These are phyloP conservation scores for Melanotaenia parkinsoni DNA, from an alignment of 2,797 vertebrate genomes.

Conservation along the genomic window DNA sequence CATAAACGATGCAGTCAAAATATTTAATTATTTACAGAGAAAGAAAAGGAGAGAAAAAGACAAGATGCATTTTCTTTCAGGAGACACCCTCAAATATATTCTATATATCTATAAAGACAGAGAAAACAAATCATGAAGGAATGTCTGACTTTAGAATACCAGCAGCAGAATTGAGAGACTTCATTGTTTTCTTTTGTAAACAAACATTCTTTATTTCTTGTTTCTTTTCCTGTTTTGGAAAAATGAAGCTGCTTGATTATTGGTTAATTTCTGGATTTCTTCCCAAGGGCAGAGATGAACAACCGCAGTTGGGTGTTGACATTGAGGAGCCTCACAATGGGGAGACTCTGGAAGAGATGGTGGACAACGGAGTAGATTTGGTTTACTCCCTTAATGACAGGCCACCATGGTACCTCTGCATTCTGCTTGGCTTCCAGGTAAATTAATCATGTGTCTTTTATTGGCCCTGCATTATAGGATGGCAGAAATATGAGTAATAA, in stretches of 20 bases:
- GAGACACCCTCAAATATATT: no score
- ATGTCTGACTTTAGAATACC: no score
- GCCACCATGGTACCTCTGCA: slow-evolving; percentile 85
- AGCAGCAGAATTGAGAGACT: no score
- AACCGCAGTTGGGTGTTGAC: slow-evolving; percentile 52
- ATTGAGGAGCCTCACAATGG: slow-evolving; percentile 38
- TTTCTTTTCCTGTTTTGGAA: background rate
- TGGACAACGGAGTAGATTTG: slow-evolving; percentile 59
- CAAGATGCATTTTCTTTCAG: no score
- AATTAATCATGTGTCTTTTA: background rate
- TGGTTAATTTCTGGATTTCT: slow-evolving; percentile 1
- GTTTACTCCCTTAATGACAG: slow-evolving; percentile 83
- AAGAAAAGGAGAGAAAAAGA: no score
- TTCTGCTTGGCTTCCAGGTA: slow-evolving; percentile 85
- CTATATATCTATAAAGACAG: no score
- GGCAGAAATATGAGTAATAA: no score
- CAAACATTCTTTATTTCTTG: no score
- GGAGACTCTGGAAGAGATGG: slow-evolving; percentile 51
- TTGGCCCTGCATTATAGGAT: background rate
- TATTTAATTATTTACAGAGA: no score
- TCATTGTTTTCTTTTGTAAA: no score
- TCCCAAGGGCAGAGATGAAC: slow-evolving; percentile 53
- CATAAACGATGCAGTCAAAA: no score
- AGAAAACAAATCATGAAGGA: no score
- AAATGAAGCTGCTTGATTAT: background rate